Percentiles rank a stretch among this genome's conserved stretches.
phyloP scores from a whole-genome alignment of 2,113 vertebrate species.

The Crotalus tigris region DNA sequence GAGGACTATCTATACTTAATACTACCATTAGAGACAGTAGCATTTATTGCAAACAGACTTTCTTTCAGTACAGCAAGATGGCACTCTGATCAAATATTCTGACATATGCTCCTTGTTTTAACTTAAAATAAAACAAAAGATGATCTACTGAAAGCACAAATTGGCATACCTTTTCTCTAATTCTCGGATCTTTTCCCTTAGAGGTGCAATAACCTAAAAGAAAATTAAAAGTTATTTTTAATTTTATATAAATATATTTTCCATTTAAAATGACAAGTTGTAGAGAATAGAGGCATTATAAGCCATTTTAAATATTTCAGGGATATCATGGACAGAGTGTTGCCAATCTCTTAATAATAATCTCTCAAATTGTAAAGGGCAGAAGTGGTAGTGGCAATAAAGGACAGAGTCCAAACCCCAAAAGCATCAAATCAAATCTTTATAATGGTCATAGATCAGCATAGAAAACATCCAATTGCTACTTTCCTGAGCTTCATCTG shows the following conservation, averaged over 20 bases:
- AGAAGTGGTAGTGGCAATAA: neutral
- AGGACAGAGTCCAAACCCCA: neutral
- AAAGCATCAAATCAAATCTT: neutral
- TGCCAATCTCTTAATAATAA: neutral
- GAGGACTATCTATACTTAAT: neutral
- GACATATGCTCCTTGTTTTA: neutral
- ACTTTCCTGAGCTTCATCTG: neutral
- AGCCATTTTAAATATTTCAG: neutral
- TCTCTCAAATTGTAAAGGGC: neutral
- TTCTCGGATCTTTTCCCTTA: conserved; percentile 82
- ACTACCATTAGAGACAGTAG: neutral
- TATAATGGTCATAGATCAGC: neutral
- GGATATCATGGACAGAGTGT: neutral
- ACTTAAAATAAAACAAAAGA: neutral
- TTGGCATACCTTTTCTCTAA: conserved; percentile 80
- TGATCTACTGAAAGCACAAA: neutral
- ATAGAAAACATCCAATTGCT: neutral
- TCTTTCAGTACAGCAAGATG: neutral
- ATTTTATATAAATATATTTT: neutral
- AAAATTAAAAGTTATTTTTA: conserved; percentile 36
- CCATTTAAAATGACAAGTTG: neutral
- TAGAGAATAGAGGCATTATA: neutral
- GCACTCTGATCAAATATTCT: neutral
- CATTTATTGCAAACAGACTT: neutral
- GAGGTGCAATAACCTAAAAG: conserved; percentile 74